These are phyloP conservation scores for Meteorus sp. DNA, from an alignment of 1,140 invertebrate genomes.

Conservation along the genomic window DNA sequence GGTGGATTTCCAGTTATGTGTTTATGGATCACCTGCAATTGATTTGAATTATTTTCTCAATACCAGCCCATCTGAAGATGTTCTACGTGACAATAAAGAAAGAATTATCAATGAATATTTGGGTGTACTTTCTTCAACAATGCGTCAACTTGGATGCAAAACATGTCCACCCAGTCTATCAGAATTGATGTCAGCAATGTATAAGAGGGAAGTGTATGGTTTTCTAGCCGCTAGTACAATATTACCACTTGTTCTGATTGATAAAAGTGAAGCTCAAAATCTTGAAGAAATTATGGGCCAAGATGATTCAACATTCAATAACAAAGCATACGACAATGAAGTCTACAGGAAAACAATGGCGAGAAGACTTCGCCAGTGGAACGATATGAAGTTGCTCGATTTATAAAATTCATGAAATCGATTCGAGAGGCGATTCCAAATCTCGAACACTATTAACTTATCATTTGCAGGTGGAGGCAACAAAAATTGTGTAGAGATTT, in stretches of 20 bases:
- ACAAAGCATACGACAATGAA: slow-evolving; percentile 25
- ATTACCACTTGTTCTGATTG: slow-evolving; percentile 40
- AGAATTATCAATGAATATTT: slow-evolving; percentile 53
- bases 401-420: slow-evolving; percentile 17
- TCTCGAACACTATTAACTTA: too few species aligned
- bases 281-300: slow-evolving; percentile 38
- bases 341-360: slow-evolving; percentile 31
- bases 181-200: slow-evolving; percentile 43
- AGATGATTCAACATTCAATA: slow-evolving; percentile 19
- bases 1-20: slow-evolving; percentile 61
- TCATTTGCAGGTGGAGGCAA: too few species aligned
- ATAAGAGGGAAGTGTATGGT: slow-evolving; percentile 39
- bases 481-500: too few species aligned
- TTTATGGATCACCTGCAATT: slow-evolving; percentile 55
- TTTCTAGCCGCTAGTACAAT: slow-evolving; percentile 37
- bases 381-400: slow-evolving; percentile 40
- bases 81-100: slow-evolving; percentile 42
- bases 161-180: slow-evolving; percentile 50
- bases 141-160: slow-evolving; percentile 49
- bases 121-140: slow-evolving; percentile 38
- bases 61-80: slow-evolving; percentile 47
- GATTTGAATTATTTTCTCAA: slow-evolving; percentile 61
- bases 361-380: slow-evolving; percentile 38
- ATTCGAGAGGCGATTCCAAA: too few species aligned
- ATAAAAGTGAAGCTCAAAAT: slow-evolving; percentile 34